A percentile compares a stretch with the other conserved stretches of the same genome.
These are phyloP conservation scores for Saccostrea glomerata DNA, from an alignment of 1,140 invertebrate genomes.

Conservation along the genomic window DNA sequence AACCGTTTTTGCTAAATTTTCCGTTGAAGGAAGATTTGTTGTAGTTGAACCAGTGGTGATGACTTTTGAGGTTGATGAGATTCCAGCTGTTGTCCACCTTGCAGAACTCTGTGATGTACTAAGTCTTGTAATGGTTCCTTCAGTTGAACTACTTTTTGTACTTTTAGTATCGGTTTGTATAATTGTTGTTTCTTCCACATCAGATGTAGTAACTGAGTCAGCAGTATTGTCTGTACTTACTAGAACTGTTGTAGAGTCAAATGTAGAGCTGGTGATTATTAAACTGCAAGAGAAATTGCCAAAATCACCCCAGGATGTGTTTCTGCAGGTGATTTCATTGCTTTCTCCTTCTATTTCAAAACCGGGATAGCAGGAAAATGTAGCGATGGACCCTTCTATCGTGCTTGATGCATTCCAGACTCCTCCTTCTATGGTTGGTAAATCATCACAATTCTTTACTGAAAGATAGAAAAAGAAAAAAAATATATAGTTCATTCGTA, in stretches of 20 bases:
- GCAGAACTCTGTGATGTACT: neutral
- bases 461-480: neutral
- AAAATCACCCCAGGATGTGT: neutral
- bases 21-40: neutral
- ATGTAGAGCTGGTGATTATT: neutral
- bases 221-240: neutral
- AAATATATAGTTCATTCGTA: neutral
- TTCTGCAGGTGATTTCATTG: neutral
- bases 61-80: neutral
- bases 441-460: constrained; percentile 11
- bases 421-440: neutral
- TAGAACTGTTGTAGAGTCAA: neutral
- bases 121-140: neutral
- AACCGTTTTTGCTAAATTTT: neutral
- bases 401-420: constrained; percentile 28
- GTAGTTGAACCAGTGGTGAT: neutral
- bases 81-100: neutral
- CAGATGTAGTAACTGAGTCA: neutral
- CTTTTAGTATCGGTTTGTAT: neutral
- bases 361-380: neutral
- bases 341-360: constrained; percentile 13
- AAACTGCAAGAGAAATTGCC: neutral
- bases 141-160: neutral
- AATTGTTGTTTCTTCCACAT: neutral
- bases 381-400: neutral